Percentiles rank a stretch among this genome's conserved stretches.
Evolutionary conservation across 1,140 invertebrate genomes (phyloP).

Genomic region (Neodiprion lecontei): DNA sequence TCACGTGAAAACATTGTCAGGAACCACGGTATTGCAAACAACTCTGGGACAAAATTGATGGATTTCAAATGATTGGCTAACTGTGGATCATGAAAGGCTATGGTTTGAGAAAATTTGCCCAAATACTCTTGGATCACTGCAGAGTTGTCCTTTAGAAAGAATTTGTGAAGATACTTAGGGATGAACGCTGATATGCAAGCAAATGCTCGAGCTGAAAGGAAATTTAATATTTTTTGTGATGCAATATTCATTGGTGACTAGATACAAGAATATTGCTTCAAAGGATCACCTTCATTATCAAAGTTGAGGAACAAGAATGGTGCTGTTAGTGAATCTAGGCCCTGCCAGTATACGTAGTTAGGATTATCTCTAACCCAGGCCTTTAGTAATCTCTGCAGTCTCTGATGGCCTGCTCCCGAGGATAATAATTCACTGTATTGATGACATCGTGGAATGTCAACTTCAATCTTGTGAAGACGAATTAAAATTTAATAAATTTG

Average conservation of each 20-base stretch:
- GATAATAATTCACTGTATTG: slow-evolving; percentile 98
- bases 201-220: slow-evolving; percentile 85
- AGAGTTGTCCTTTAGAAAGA: slow-evolving; percentile 99
- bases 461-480: slow-evolving; percentile 82
- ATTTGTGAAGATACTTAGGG: slow-evolving; percentile 95
- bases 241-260: slow-evolving; percentile 15
- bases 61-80: slow-evolving; percentile 90
- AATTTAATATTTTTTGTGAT: slow-evolving; percentile 22
- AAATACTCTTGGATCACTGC: slow-evolving; percentile 97
- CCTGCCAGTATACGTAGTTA: slow-evolving; percentile 99
- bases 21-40: slow-evolving; percentile 99
- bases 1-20: slow-evolving; percentile 99
- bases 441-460: slow-evolving; percentile 98
- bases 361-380: slow-evolving; percentile 96
- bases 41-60: slow-evolving; percentile 96
- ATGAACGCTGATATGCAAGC: slow-evolving; percentile 94
- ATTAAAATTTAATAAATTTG: not conserved
- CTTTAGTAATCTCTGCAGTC: slow-evolving; percentile 93
- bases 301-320: slow-evolving; percentile 98
- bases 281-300: slow-evolving; percentile 86
- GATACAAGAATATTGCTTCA: slow-evolving; percentile 9
- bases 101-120: slow-evolving; percentile 94
- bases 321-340: slow-evolving; percentile 95
- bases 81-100: slow-evolving; percentile 94
- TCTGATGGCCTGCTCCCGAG: slow-evolving; percentile 88